Conservation (phyloP, 2,888 invertebrate genomes). For the Sarcophaga caerulescens region DNA sequence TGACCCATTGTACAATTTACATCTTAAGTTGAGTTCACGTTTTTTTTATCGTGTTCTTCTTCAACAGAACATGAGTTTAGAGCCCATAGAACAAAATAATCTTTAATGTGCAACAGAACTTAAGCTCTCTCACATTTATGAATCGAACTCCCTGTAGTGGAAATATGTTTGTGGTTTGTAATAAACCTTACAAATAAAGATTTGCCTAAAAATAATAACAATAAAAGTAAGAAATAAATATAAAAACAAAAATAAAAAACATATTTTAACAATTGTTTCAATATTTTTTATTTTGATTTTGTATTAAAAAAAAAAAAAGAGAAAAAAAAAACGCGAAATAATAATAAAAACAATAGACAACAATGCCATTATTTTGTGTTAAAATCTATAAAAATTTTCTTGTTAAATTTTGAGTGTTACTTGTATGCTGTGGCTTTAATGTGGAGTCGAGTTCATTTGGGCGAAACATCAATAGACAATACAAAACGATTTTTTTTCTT, state of each 20-base stretch:
- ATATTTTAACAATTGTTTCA: conserved; percentile 61
- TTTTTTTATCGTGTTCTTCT: too few relatives aligned
- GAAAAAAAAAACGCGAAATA: conserved; percentile 2
- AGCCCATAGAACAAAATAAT: too few relatives aligned
- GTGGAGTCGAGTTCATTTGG: conserved; percentile 52
- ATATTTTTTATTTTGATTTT: conserved; percentile 27
- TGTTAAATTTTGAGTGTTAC: conserved; percentile 66
- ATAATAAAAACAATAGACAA: conserved; percentile 46
- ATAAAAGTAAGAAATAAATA: background rate
- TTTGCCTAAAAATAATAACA: conserved; percentile 27
- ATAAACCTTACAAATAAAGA: conserved; percentile 59
- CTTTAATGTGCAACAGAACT: too few relatives aligned
- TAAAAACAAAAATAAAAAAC: background rate
- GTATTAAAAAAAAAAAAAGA: background rate
- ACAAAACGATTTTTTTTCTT: background rate
- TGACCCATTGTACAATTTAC: too few relatives aligned
- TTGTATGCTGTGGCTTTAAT: conserved; percentile 54
- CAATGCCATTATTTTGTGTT: conserved; percentile 13
- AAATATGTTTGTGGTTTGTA: conserved; percentile 40
- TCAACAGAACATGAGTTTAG: too few relatives aligned
- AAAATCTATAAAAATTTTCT: conserved; percentile 45
- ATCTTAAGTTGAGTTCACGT: too few relatives aligned
- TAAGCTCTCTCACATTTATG: too few relatives aligned
- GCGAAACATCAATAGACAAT: conserved; percentile 32
- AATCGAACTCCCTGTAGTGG: background rate